phyloP scores from a whole-genome alignment of 2,888 invertebrate genomes.

The Drosophila colorata region DNA sequence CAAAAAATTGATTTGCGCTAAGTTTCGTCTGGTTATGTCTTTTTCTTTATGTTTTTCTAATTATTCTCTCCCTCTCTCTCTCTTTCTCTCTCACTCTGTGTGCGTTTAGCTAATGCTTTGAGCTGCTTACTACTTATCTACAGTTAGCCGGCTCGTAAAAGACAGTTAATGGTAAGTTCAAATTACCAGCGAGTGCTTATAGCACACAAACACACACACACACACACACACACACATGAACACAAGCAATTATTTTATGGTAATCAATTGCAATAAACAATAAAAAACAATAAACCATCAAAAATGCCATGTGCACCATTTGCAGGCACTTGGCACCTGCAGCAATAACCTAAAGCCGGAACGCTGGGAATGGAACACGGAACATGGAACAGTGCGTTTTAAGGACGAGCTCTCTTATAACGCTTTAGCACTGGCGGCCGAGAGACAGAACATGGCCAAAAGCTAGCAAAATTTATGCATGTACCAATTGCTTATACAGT shows the following conservation, averaged over 20 bases:
- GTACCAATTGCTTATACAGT: constrained; percentile 50
- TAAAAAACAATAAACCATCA: constrained; percentile 64
- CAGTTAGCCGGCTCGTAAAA: not conserved
- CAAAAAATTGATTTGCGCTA: not conserved
- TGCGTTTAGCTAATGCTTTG: not conserved
- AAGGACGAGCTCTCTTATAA: constrained; percentile 10
- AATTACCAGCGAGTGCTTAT: constrained; percentile 2
- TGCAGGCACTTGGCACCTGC: constrained; percentile 20
- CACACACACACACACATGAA: not conserved
- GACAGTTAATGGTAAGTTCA: constrained; percentile 7
- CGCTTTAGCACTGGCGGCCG: constrained; percentile 7
- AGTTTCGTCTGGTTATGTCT: not conserved
- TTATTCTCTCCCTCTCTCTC: not conserved
- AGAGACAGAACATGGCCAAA: constrained; percentile 33
- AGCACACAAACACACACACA: not conserved
- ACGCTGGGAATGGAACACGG: constrained; percentile 27
- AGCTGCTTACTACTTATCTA: not conserved
- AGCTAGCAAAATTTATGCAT: constrained; percentile 70
- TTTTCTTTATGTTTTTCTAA: not conserved
- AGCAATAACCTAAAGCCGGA: constrained; percentile 13
- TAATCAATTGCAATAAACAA: constrained; percentile 75
- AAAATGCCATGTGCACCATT: constrained; percentile 67
- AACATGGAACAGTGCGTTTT: constrained; percentile 23
- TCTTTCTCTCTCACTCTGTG: not conserved
- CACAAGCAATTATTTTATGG: constrained; percentile 68